Evolutionary conservation across 2,113 vertebrate species (phyloP).

Genomic region (Nycticebus coucang): DNA sequence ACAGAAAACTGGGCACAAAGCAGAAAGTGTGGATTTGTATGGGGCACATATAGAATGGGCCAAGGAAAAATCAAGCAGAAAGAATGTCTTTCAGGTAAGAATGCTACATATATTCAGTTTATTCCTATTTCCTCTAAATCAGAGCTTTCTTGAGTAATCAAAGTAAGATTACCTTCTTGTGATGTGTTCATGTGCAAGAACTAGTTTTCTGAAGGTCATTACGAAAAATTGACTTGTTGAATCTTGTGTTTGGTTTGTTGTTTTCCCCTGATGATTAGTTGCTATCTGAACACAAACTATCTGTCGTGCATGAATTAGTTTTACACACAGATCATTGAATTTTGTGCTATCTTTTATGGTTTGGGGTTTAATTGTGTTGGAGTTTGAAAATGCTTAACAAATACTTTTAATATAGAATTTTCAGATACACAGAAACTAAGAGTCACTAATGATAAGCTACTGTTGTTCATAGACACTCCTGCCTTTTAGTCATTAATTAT

Average conservation of each 20-base stretch:
- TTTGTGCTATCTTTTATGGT: constrained; percentile 80
- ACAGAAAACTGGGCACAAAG: constrained; percentile 89
- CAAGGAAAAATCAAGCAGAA: constrained; percentile 92
- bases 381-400: constrained; percentile 80
- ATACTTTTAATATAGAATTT: constrained; percentile 83
- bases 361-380: constrained; percentile 57
- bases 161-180: constrained; percentile 60
- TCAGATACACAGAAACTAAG: constrained; percentile 84
- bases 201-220: constrained; percentile 65
- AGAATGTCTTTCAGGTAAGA: constrained; percentile 93
- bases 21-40: constrained; percentile 89
- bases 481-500: constrained; percentile 80
- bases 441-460: constrained; percentile 86
- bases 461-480: constrained; percentile 88
- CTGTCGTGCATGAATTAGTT: constrained; percentile 82
- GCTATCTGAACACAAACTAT: constrained; percentile 80
- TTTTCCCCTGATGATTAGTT: constrained; percentile 69
- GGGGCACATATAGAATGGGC: constrained; percentile 91
- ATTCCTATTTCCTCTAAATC: constrained; percentile 41
- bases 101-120: constrained; percentile 35
- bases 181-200: constrained; percentile 62
- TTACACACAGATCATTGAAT: constrained; percentile 76
- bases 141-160: constrained; percentile 50
- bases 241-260: constrained; percentile 34
- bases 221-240: constrained; percentile 41